A percentile compares a stretch with the other conserved stretches of the same genome.
Conservation (phyloP, 2,888 invertebrate species). For the Notocelia uddmanniana region DNA sequence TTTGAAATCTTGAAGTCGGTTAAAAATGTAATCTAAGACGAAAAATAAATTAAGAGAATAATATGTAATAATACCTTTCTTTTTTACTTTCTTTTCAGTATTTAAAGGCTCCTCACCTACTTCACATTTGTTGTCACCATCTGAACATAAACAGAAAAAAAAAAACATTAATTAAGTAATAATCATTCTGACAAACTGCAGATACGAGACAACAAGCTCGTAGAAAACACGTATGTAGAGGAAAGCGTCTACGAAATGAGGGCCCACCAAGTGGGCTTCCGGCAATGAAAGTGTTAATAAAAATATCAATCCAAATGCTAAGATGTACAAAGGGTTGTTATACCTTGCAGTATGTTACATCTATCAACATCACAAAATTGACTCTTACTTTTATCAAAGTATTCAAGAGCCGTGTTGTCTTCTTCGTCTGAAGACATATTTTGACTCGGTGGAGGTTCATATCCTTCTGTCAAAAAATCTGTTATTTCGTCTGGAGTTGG, state of each 20-base stretch:
- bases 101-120: slow-evolving; percentile 51
- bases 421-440: slow-evolving; percentile 48
- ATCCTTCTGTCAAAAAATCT: slow-evolving; percentile 44
- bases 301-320: too few species aligned
- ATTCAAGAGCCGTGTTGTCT: slow-evolving; percentile 47
- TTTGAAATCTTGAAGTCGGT: too few species aligned
- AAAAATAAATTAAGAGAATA: too few species aligned
- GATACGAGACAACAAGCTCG: too few species aligned
- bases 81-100: slow-evolving; percentile 51
- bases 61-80: slow-evolving; percentile 49
- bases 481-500: slow-evolving; percentile 43
- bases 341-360: slow-evolving; percentile 46
- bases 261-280: too few species aligned
- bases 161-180: too few species aligned
- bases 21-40: too few species aligned
- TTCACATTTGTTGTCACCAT: slow-evolving; percentile 49
- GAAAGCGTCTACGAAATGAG: too few species aligned
- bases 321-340: too few species aligned
- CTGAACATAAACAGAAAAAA: slow-evolving; percentile 38
- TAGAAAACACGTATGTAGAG: too few species aligned
- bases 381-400: slow-evolving; percentile 48
- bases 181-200: too few species aligned
- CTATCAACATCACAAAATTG: slow-evolving; percentile 52
- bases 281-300: too few species aligned
- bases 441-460: slow-evolving; percentile 46